These are phyloP conservation scores for Rotaria macrura DNA, from an alignment of 2,888 invertebrate species.

Conservation along the genomic window DNA sequence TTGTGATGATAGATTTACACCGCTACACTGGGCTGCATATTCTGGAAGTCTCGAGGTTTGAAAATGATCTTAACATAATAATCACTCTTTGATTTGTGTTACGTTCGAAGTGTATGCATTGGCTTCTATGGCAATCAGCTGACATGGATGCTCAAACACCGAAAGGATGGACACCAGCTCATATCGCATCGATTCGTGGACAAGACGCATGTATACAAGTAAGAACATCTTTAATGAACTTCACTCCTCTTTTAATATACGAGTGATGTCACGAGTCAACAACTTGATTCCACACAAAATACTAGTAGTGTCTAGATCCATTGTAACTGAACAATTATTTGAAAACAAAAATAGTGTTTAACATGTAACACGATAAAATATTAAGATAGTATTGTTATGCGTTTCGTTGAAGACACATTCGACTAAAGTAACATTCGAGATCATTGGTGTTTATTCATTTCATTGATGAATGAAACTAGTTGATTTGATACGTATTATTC, in stretches of 20 bases:
- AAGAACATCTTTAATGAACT: not conserved
- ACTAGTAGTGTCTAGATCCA: too few species aligned
- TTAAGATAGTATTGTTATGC: too few species aligned
- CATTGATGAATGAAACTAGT: too few species aligned
- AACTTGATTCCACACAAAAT: too few species aligned
- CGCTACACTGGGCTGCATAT: conserved; percentile 48
- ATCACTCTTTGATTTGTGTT: not conserved
- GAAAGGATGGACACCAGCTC: conserved; percentile 48
- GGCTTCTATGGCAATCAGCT: conserved; percentile 50
- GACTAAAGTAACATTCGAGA: too few species aligned
- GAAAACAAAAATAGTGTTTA: too few species aligned
- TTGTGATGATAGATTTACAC: conserved; percentile 45
- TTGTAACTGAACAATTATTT: too few species aligned
- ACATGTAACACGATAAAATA: too few species aligned
- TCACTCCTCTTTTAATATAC: not conserved
- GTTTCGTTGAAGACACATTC: too few species aligned
- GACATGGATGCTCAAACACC: conserved; percentile 47
- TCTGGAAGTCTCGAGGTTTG: conserved; percentile 45
- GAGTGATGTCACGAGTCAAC: too few species aligned
- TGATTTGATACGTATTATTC: too few species aligned
- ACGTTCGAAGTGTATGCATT: conserved; percentile 45
- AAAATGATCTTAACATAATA: not conserved
- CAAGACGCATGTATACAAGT: conserved; percentile 50
- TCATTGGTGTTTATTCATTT: too few species aligned
- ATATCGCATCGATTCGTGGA: conserved; percentile 49